Evolutionary conservation across 2,113 vertebrate genomes (phyloP), one percentile per base, ranked within the genome.

Genomic region (Grammomys surdaster): DNA sequence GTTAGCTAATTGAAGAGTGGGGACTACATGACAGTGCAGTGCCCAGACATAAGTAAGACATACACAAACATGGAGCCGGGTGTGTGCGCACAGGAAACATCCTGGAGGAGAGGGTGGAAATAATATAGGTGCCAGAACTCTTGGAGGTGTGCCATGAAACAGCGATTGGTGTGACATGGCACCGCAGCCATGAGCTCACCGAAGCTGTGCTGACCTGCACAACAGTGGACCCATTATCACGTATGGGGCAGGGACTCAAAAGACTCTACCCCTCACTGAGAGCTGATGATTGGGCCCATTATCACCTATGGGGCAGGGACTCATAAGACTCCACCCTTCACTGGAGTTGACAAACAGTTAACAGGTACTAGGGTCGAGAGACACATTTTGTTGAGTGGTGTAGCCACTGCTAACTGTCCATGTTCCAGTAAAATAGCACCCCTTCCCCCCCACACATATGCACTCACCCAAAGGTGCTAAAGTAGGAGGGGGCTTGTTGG

Each of bases 391-490:
- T 69, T 67, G 9, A 67, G 63, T 69, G 84, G 43, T 67, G 5
- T 69, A 67, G 43, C 28, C 63, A 67, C 17, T 48, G 40, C 48
- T 28, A 28, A 40, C 56, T 60, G 56, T 36, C 31, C n/a, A 28
- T 28, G 56, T 84, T 48, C 17, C 43, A 48, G 40, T 48, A 48
- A 48, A 85, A 11, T 31, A 65, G 28, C 43, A 46, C 60, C 26
- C 20, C 1, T 0, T 1, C 2, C 0, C 1, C 7, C 46, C 3
- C 28, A 19, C 36, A 60, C 20, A 46, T 1, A 65, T 26, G 20
- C 26, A 67, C 24, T 48, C 28, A 28, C 40, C 31, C 9, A 60
- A 65, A 85, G 82, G 16, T 8, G 20, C 16, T 12, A 16, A 43
- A 36, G 31, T 69, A 67, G 7, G 63, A 69, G 43, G 17, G 13